phyloP scores from a whole-genome alignment of 2,888 invertebrate genomes.

The Oscheius sp. region DNA sequence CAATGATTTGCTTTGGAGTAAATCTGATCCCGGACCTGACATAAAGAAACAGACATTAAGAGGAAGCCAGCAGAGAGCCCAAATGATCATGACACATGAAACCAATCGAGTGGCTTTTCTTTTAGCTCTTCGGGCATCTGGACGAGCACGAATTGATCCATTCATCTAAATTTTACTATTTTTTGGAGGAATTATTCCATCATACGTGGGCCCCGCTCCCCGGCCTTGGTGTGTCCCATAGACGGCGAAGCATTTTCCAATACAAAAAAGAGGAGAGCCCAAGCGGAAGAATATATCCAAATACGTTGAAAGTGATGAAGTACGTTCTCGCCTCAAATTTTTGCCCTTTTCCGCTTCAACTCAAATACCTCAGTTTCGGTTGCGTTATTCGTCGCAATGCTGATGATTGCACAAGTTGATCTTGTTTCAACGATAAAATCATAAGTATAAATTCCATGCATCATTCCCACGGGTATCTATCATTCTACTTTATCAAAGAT shows the following conservation, averaged over 20 bases:
- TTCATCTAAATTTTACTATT: conserved; percentile 28
- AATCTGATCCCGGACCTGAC: conserved; percentile 46
- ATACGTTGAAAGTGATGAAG: conserved; percentile 84
- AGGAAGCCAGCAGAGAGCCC: conserved; percentile 92
- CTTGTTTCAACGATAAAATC: conserved; percentile 63
- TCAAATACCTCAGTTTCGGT: conserved; percentile 20
- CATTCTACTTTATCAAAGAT: neutral
- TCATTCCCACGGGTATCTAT: conserved; percentile 52
- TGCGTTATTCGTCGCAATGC: conserved; percentile 50
- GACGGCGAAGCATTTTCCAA: conserved; percentile 85
- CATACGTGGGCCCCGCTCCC: conserved; percentile 32
- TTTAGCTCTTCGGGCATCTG: conserved; percentile 64
- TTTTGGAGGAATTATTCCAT: neutral
- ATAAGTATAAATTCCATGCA: conserved; percentile 59
- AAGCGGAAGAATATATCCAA: conserved; percentile 87
- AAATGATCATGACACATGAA: conserved; percentile 78
- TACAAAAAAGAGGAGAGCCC: conserved; percentile 86
- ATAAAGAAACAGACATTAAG: conserved; percentile 79
- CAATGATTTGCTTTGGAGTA: neutral
- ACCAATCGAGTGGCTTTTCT: conserved; percentile 81
- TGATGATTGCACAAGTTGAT: conserved; percentile 63
- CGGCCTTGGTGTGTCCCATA: conserved; percentile 77
- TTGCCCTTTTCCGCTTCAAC: neutral
- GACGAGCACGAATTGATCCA: conserved; percentile 54
- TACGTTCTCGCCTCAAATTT: conserved; percentile 57